Percentiles rank a stretch among this genome's conserved stretches.
These are phyloP conservation scores for Coccyzus lansbergi DNA, from an alignment of 2,797 vertebrate species.

Conservation along the genomic window DNA sequence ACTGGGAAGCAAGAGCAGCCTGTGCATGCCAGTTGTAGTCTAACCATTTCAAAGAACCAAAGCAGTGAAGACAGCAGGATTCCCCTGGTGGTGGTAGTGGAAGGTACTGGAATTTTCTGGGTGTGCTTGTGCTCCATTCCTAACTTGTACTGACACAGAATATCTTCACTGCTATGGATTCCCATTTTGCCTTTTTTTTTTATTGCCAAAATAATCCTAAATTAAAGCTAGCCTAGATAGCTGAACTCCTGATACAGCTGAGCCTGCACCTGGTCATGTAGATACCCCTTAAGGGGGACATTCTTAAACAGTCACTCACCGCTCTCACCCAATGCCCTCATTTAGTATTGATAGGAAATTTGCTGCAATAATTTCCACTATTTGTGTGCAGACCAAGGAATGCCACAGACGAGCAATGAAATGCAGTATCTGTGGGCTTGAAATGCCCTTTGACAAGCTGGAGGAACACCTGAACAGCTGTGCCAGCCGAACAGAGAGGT, in stretches of 20 bases:
- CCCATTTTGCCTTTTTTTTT: not conserved
- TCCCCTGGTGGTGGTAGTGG: not conserved
- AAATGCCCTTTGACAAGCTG: conserved; percentile 70
- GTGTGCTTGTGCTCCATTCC: not conserved
- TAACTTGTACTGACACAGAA: not conserved
- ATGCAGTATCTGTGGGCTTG: conserved; percentile 82
- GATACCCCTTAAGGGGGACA: not conserved
- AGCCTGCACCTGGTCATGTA: not conserved
- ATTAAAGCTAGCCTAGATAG: not conserved
- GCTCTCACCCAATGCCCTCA: not conserved
- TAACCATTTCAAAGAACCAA: not conserved
- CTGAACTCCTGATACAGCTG: not conserved
- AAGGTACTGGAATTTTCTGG: not conserved
- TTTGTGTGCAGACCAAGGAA: conserved; percentile 68
- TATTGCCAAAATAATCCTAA: not conserved
- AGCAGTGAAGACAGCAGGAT: not conserved
- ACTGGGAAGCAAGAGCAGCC: not conserved
- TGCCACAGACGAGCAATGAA: conserved; percentile 62
- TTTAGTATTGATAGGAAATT: not conserved
- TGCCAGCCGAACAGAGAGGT: conserved; percentile 76
- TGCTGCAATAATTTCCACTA: not conserved
- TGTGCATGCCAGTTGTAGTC: not conserved
- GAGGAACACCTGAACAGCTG: conserved; percentile 73
- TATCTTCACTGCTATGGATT: not conserved
- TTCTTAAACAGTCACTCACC: not conserved